Conservation (phyloP, 2,113 vertebrate genomes). For the Riparia riparia region DNA sequence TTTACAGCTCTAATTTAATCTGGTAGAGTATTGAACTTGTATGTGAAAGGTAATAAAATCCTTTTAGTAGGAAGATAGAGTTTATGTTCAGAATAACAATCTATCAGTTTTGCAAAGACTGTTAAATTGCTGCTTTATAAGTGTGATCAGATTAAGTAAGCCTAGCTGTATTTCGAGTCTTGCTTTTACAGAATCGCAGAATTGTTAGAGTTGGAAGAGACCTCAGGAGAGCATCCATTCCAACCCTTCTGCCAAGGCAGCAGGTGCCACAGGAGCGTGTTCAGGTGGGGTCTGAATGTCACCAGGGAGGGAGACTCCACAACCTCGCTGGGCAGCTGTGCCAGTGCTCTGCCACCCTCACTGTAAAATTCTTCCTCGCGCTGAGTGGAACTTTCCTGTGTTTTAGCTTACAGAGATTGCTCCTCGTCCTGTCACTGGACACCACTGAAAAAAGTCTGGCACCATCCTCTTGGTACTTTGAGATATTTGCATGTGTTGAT, state of each 20-base stretch:
- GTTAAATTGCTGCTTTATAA: slow-evolving; percentile 31
- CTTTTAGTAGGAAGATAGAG: slow-evolving; percentile 66
- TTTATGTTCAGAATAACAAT: slow-evolving; percentile 74
- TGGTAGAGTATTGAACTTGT: slow-evolving; percentile 57
- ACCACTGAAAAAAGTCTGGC: neutral
- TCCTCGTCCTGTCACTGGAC: fast-evolving
- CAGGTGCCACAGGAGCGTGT: fast-evolving
- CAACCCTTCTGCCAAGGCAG: neutral
- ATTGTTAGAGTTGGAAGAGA: neutral
- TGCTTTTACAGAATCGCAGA: neutral
- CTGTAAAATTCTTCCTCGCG: fast-evolving
- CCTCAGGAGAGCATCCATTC: neutral
- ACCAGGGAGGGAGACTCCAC: neutral
- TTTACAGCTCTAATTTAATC: slow-evolving; percentile 70
- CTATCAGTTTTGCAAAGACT: slow-evolving; percentile 58
- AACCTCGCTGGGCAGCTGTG: neutral
- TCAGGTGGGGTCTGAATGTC: neutral
- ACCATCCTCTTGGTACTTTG: too few species aligned
- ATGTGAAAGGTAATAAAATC: slow-evolving; percentile 65
- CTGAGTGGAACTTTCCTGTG: neutral
- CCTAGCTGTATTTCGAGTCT: neutral
- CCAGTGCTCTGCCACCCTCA: neutral
- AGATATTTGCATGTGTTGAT: neutral
- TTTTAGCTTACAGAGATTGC: neutral
- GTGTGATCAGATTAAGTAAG: neutral